Evolutionary conservation across 2,888 invertebrate genomes (phyloP).

Genomic region (Catotricha subobsoleta): DNA sequence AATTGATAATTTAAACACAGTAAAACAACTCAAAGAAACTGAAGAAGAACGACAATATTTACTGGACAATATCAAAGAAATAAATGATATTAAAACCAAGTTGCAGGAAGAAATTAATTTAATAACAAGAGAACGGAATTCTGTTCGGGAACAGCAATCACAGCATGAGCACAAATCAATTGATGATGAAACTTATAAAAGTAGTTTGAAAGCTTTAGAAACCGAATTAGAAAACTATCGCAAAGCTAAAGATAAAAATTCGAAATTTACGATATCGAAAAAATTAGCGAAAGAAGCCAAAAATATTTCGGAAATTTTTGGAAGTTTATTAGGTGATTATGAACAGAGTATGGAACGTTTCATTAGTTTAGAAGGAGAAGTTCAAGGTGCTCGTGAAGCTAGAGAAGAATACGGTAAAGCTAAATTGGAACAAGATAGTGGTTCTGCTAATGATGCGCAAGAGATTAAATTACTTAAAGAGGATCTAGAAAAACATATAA

Average conservation of each 20-base stretch:
- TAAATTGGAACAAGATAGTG: background rate
- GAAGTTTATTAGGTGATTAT: background rate
- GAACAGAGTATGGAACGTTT: background rate
- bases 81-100: conserved; percentile 6
- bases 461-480: background rate
- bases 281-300: conserved; percentile 27
- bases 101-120: conserved; percentile 10
- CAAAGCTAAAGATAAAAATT: conserved; percentile 24
- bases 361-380: background rate
- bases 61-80: conserved; percentile 12
- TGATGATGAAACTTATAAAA: conserved; percentile 15
- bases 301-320: conserved; percentile 16
- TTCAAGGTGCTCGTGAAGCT: background rate
- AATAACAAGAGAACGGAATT: background rate
- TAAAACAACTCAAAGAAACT: conserved; percentile 16
- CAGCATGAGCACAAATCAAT: too few relatives aligned
- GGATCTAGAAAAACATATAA: background rate
- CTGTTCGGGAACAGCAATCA: background rate
- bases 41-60: conserved; percentile 14
- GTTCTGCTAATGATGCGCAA: background rate
- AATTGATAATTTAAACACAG: conserved; percentile 31
- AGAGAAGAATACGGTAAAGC: background rate
- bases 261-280: conserved; percentile 24
- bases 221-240: conserved; percentile 26
- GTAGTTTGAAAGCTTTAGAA: conserved; percentile 21